Evolutionary conservation across 1,140 invertebrate species (phyloP).

Genomic region (Chymomyza costata): DNA sequence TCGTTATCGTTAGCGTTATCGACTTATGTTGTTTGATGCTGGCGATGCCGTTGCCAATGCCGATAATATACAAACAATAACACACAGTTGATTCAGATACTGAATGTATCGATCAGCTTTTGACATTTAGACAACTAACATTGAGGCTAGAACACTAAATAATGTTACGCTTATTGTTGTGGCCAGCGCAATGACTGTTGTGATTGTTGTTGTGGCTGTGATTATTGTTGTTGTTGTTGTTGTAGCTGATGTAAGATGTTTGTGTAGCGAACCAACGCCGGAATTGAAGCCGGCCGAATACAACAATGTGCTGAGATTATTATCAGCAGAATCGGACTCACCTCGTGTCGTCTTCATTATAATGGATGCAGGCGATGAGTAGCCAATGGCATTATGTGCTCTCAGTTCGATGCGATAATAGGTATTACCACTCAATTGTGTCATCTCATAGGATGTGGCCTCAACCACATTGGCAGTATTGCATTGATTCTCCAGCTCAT

Average conservation of each 20-base stretch:
- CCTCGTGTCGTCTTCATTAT: slow-evolving; percentile 89
- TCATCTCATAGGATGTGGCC: slow-evolving; percentile 81
- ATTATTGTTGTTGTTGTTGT: slow-evolving; percentile 54
- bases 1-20: slow-evolving; percentile 9
- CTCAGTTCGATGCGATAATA: slow-evolving; percentile 88
- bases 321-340: slow-evolving; percentile 79
- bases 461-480: slow-evolving; percentile 77
- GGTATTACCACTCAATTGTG: slow-evolving; percentile 83
- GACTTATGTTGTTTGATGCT: too few relatives aligned
- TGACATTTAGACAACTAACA: slow-evolving; percentile 66
- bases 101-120: background rate
- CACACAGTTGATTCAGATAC: too few relatives aligned
- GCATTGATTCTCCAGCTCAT: slow-evolving; percentile 79
- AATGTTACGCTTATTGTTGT: slow-evolving; percentile 74
- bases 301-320: slow-evolving; percentile 75
- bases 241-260: slow-evolving; percentile 59
- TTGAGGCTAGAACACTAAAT: slow-evolving; percentile 71
- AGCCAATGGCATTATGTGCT: slow-evolving; percentile 90
- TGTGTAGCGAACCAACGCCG: slow-evolving; percentile 71
- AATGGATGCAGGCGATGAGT: slow-evolving; percentile 83
- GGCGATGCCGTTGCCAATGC: too few relatives aligned
- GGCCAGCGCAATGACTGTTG: slow-evolving; percentile 66
- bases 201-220: slow-evolving; percentile 41
- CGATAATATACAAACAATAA: too few relatives aligned
- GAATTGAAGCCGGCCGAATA: slow-evolving; percentile 74